Evolutionary conservation across 2,797 vertebrate genomes (phyloP).

Genomic region (Lutra lutra): DNA sequence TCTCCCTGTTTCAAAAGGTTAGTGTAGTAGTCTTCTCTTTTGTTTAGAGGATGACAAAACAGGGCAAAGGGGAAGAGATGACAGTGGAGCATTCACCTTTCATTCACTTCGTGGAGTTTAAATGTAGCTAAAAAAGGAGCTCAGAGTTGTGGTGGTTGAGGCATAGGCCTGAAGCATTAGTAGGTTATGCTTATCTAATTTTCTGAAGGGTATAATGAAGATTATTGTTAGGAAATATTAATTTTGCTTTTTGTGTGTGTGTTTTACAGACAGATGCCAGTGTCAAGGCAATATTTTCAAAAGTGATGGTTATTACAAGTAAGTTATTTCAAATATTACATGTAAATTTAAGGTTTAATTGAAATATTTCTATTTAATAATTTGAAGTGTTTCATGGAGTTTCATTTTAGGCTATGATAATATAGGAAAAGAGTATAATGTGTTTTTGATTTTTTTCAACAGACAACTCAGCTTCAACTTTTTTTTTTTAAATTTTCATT

Average conservation of each 20-base stretch:
- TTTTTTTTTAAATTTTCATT: background rate
- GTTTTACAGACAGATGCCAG: constrained; percentile 94
- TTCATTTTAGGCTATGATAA: background rate
- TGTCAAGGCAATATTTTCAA: constrained; percentile 97
- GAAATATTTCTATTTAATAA: background rate
- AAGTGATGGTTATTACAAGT: constrained; percentile 99
- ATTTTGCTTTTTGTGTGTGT: constrained; percentile 78
- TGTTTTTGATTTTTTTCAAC: background rate
- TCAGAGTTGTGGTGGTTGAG: background rate
- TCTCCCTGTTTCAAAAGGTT: background rate
- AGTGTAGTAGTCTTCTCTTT: background rate
- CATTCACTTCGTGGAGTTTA: background rate
- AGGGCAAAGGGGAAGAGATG: background rate
- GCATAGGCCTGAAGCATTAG: background rate
- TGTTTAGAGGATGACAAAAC: background rate
- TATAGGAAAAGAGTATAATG: background rate
- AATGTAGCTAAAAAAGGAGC: background rate
- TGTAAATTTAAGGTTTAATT: constrained; percentile 48
- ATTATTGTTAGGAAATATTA: constrained; percentile 38
- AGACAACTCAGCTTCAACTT: background rate
- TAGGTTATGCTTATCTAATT: background rate
- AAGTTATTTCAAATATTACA: constrained; percentile 84
- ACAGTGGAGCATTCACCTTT: background rate
- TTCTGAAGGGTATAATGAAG: background rate
- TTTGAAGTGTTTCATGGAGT: constrained; percentile 17